A percentile compares a stretch with the other conserved stretches of the same genome.
Evolutionary conservation across 2,113 vertebrate species (phyloP).

Genomic region (Setophaga coronata): DNA sequence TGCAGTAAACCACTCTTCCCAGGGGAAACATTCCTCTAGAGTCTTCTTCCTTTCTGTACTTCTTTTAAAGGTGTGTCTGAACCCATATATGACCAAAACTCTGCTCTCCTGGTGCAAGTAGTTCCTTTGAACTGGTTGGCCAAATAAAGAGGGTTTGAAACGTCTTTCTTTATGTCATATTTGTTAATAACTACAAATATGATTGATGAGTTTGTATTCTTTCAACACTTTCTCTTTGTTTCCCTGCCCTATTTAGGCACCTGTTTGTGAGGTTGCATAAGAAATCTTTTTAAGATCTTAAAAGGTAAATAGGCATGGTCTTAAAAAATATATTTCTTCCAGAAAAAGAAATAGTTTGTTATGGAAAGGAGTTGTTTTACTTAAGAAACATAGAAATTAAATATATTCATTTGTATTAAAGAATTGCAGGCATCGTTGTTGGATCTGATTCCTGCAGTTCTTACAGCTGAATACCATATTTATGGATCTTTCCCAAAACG

Average conservation of each 20-base stretch:
- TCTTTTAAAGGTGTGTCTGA: not conserved
- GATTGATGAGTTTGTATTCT: not conserved
- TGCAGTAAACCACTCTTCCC: not conserved
- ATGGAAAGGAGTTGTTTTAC: not conserved
- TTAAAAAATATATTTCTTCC: constrained; percentile 14
- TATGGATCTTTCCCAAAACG: not conserved
- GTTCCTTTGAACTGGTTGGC: not conserved
- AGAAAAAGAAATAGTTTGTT: not conserved
- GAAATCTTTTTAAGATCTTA: not conserved
- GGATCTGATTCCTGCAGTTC: not conserved
- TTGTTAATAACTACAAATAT: constrained; percentile 9
- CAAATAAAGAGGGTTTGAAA: not conserved
- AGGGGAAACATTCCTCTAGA: not conserved
- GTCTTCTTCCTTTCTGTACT: not conserved
- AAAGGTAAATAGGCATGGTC: not conserved
- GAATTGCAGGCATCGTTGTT: not conserved
- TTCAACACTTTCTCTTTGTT: not conserved
- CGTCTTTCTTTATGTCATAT: not conserved
- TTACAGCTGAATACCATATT: not conserved
- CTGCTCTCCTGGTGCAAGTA: not conserved
- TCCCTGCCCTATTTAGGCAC: not conserved
- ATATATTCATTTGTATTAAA: not conserved
- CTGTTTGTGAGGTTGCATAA: not conserved
- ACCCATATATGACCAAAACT: not conserved
- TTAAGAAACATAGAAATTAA: not conserved